A percentile compares a stretch with the other conserved stretches of the same genome.
Evolutionary conservation across 30 jellyfish, hydroid and myxozoan genomes (phyloP).

Genomic region (Hydra vulgaris): DNA sequence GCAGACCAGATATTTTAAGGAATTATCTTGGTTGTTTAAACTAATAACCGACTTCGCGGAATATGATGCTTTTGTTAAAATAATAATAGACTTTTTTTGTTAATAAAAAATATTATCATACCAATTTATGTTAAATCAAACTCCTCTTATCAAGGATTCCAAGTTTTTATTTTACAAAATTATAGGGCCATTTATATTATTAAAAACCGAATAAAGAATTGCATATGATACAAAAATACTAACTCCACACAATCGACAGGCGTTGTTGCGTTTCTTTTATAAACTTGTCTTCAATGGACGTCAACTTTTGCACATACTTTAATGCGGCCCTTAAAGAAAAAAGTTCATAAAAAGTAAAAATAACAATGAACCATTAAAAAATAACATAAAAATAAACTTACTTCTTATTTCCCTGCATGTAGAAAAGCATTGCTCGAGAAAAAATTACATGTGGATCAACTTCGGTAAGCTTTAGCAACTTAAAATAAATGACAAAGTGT

Average conservation of each 20-base stretch:
- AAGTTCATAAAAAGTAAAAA: neutral
- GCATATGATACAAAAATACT: neutral
- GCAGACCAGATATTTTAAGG: too few species aligned
- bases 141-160: too few species aligned
- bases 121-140: too few species aligned
- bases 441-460: neutral
- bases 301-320: slow-evolving; percentile 16
- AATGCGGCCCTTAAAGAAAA: slow-evolving; percentile 25
- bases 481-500: neutral
- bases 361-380: neutral
- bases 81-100: too few species aligned
- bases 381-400: neutral
- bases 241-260: slow-evolving; percentile 2
- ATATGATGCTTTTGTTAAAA: too few species aligned
- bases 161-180: too few species aligned
- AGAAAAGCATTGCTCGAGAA: slow-evolving; percentile 11
- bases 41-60: too few species aligned
- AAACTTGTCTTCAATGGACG: neutral
- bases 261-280: neutral
- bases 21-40: too few species aligned
- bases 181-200: too few species aligned
- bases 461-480: neutral
- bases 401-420: slow-evolving; percentile 21
- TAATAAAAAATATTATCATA: too few species aligned
- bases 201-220: neutral